Evolutionary conservation across 2,888 invertebrate species (phyloP).

Genomic region (Microctonus brassicae): DNA sequence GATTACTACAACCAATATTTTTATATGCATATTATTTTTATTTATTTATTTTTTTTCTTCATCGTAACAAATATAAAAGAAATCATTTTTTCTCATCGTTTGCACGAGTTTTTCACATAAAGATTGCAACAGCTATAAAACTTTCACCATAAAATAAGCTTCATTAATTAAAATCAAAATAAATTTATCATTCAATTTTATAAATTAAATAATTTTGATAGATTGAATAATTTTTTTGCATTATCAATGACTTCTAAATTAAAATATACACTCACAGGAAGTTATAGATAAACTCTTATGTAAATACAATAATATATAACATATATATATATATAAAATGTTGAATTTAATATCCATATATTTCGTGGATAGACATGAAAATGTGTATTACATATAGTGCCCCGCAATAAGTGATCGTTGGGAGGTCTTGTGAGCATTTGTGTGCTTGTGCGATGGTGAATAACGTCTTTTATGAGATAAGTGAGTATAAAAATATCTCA

Average conservation of each 20-base stretch:
- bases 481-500: conserved; percentile 47
- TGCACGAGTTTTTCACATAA: too few relatives aligned
- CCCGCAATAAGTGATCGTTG: background rate
- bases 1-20: background rate
- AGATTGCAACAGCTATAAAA: too few relatives aligned
- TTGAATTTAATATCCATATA: background rate
- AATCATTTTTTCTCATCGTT: too few relatives aligned
- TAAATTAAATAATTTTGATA: background rate
- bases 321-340: background rate
- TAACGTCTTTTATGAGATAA: conserved; percentile 49
- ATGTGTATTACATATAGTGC: background rate
- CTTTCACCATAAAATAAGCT: too few relatives aligned
- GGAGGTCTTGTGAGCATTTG: background rate
- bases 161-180: too few relatives aligned
- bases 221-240: background rate
- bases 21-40: background rate
- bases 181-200: background rate
- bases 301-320: background rate
- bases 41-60: background rate
- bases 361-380: background rate
- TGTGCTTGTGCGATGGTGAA: background rate
- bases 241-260: background rate
- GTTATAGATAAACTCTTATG: background rate
- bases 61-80: background rate
- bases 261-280: background rate